These are phyloP conservation scores for Anseranas semipalmata DNA, from an alignment of 2,113 vertebrate species.

Conservation along the genomic window DNA sequence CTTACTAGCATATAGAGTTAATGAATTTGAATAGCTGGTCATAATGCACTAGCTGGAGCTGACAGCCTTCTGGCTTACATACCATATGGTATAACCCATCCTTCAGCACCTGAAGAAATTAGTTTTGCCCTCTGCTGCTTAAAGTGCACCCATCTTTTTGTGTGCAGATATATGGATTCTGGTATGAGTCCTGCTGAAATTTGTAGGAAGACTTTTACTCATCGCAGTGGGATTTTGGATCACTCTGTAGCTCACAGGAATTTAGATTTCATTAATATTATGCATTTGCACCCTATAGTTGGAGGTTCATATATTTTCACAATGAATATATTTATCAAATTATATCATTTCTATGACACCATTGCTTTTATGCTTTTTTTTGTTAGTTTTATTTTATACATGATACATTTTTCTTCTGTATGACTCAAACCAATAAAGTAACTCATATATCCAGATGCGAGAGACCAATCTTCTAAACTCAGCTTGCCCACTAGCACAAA, in stretches of 20 bases:
- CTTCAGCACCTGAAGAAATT: not conserved
- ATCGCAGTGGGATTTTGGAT: not conserved
- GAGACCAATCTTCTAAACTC: not conserved
- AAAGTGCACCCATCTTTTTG: fast-evolving
- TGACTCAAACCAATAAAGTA: not conserved
- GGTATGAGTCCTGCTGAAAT: not conserved
- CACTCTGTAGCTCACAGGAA: not conserved
- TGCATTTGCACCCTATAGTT: not conserved
- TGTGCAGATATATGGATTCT: not conserved
- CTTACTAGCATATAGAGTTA: not conserved
- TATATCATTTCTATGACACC: not conserved
- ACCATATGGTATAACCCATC: not conserved
- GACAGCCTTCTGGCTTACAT: not conserved
- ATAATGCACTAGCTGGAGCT: not conserved
- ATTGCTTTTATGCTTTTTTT: not conserved
- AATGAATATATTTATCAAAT: not conserved
- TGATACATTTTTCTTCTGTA: not conserved
- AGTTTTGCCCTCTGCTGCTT: not conserved
- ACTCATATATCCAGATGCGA: not conserved
- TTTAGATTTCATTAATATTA: not conserved
- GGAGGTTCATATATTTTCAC: not conserved
- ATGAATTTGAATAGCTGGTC: not conserved
- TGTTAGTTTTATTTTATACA: not conserved
- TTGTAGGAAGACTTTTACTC: not conserved
- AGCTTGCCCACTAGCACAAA: not conserved